Percentiles rank a stretch among this genome's conserved stretches.
These are phyloP conservation scores for Dendrolimus houi DNA, from an alignment of 2,888 invertebrate genomes.

Conservation along the genomic window DNA sequence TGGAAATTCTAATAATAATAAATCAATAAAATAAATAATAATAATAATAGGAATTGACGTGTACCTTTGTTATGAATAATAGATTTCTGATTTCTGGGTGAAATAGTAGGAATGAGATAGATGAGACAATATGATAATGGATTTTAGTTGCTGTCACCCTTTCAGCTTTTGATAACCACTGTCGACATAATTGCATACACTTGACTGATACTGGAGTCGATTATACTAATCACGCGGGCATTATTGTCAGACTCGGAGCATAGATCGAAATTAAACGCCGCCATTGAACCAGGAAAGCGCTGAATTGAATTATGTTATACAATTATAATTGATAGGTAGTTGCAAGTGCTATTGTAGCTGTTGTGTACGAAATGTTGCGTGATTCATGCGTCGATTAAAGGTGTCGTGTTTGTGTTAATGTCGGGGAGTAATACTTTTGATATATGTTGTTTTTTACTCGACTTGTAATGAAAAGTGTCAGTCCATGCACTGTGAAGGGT, in stretches of 20 bases:
- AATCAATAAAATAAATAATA: too few relatives aligned
- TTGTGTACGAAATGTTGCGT: neutral
- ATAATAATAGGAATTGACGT: too few relatives aligned
- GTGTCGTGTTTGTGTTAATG: neutral
- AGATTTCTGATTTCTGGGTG: too few relatives aligned
- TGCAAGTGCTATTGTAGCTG: neutral
- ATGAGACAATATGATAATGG: too few relatives aligned
- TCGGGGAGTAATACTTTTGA: neutral
- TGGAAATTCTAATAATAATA: too few relatives aligned
- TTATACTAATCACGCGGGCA: constrained; percentile 15
- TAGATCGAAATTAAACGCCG: neutral
- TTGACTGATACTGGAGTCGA: constrained; percentile 14
- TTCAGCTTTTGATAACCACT: neutral
- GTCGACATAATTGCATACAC: constrained; percentile 16
- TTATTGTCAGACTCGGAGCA: constrained; percentile 5
- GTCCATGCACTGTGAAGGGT: too few relatives aligned
- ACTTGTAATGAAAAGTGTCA: too few relatives aligned
- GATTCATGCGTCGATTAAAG: neutral
- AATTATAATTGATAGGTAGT: neutral
- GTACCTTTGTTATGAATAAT: too few relatives aligned
- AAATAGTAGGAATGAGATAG: too few relatives aligned
- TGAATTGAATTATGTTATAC: neutral
- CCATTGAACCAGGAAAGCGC: neutral
- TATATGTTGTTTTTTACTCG: too few relatives aligned
- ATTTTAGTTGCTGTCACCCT: too few relatives aligned